Evolutionary conservation across 2,113 vertebrate genomes (phyloP).

Genomic region (Periophthalmus modestus): DNA sequence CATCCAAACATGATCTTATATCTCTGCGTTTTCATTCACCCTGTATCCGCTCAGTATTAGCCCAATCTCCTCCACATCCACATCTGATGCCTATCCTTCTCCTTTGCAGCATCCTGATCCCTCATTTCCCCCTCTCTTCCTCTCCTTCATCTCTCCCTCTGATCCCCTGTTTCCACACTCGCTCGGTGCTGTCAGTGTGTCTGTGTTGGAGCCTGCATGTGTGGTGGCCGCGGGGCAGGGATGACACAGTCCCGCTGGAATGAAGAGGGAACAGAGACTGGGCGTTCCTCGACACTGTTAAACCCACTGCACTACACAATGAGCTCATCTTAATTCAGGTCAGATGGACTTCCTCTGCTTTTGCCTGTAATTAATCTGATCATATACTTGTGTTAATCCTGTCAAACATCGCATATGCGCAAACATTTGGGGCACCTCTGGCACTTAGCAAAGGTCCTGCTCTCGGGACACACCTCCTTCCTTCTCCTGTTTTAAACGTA

Average conservation of each 20-base stretch:
- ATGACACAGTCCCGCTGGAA: conserved; percentile 84
- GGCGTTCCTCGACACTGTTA: conserved; percentile 85
- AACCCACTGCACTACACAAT: conserved; percentile 83
- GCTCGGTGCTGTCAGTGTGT: conserved; percentile 51
- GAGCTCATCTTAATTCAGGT: conserved; percentile 87
- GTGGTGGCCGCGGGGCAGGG: conserved; percentile 78
- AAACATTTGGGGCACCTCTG: conserved; percentile 26
- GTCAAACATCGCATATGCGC: background rate
- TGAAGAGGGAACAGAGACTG: conserved; percentile 81
- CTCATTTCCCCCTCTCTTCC: conserved; percentile 67
- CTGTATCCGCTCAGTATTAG: conserved; percentile 9
- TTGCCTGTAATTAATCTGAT: conserved; percentile 45
- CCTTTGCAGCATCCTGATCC: conserved; percentile 50
- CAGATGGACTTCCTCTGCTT: conserved; percentile 80
- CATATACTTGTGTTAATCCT: conserved; percentile 21
- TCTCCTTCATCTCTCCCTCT: conserved; percentile 57
- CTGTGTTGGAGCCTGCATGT: conserved; percentile 72
- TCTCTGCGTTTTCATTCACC: conserved; percentile 3
- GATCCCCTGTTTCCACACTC: conserved; percentile 64
- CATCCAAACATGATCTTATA: conserved; percentile 61
- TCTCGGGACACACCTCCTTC: conserved; percentile 32
- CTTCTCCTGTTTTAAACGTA: conserved; percentile 52
- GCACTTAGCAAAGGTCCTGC: conserved; percentile 38
- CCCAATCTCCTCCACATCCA: conserved; percentile 25
- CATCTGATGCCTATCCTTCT: conserved; percentile 30